These are phyloP conservation scores for Hyperoplus lanceolatus DNA, from an alignment of 2,797 vertebrate genomes.

Conservation along the genomic window DNA sequence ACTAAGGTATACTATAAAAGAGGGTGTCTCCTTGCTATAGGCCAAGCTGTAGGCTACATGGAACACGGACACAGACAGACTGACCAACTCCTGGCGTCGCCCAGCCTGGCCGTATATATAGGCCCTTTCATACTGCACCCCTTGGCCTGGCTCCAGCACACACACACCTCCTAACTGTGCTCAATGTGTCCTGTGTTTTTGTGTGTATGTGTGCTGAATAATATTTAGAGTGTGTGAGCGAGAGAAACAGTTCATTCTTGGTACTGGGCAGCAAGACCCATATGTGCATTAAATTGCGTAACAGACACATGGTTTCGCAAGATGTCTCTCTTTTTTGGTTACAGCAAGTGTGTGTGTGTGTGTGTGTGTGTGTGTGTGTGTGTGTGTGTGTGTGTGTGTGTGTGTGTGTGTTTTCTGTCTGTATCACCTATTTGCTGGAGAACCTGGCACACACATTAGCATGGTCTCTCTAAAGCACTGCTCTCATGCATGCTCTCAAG, in stretches of 20 bases:
- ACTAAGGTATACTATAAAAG: conserved; percentile 18
- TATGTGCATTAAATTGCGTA: conserved; percentile 51
- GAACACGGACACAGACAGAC: conserved; percentile 43
- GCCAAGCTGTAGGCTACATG: conserved; percentile 18
- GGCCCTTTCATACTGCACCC: conserved; percentile 64
- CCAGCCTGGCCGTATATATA: conserved; percentile 59
- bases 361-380: neutral
- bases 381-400: conserved; percentile 11
- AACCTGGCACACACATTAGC: conserved; percentile 44
- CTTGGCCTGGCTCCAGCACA: conserved; percentile 47
- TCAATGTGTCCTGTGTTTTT: conserved; percentile 44
- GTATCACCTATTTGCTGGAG: conserved; percentile 43
- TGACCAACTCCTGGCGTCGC: conserved; percentile 62
- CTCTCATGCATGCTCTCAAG: conserved; percentile 43
- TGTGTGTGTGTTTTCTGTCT: conserved; percentile 54
- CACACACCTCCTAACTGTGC: conserved; percentile 44
- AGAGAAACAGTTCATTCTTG: conserved; percentile 36
- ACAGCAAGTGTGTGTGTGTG: conserved; percentile 4
- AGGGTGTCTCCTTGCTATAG: conserved; percentile 29
- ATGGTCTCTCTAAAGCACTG: conserved; percentile 46
- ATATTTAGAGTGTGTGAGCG: conserved; percentile 51
- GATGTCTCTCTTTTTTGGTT: neutral
- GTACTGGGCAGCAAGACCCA: conserved; percentile 35
- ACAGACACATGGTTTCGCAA: conserved; percentile 54
- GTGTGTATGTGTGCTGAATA: conserved; percentile 46